phyloP scores from a whole-genome alignment of 53 echinoderm and acorn worm genomes.

The Hippasteria phrygiana region DNA sequence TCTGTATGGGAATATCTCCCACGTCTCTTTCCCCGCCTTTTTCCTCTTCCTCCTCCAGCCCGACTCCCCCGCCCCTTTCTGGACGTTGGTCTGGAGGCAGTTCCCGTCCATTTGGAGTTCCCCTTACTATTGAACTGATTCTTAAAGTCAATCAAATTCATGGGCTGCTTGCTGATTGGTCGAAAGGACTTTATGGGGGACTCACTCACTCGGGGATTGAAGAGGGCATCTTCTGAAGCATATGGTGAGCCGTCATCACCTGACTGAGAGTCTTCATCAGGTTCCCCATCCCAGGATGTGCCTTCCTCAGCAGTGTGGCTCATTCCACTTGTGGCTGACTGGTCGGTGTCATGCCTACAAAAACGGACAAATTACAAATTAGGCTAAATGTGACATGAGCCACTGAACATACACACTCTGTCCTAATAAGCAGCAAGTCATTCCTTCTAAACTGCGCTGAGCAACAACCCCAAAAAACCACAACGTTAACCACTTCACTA shows the following conservation, averaged over 20 bases:
- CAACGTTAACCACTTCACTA: no score
- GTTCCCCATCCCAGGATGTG: slow-evolving; percentile 36
- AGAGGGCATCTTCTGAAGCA: slow-evolving; percentile 18
- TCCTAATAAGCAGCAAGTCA: no score
- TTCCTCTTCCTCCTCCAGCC: slow-evolving; percentile 39
- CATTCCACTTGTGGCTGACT: slow-evolving; percentile 27
- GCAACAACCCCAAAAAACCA: no score
- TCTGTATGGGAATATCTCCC: slow-evolving; percentile 6
- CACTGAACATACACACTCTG: no score
- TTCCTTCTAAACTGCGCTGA: no score
- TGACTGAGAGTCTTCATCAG: slow-evolving; percentile 30
- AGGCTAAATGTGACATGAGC: background rate
- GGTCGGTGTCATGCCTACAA: background rate
- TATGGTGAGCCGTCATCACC: slow-evolving; percentile 37
- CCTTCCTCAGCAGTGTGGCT: background rate
- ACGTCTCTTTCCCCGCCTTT: slow-evolving; percentile 22
- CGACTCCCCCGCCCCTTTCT: slow-evolving; percentile 29
- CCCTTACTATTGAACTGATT: slow-evolving; percentile 80
- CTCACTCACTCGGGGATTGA: slow-evolving; percentile 62
- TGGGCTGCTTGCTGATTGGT: slow-evolving; percentile 73
- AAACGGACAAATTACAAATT: background rate
- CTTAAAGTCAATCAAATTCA: slow-evolving; percentile 83
- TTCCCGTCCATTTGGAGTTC: background rate
- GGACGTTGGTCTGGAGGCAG: background rate
- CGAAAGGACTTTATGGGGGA: slow-evolving; percentile 83